A percentile compares a stretch with the other conserved stretches of the same genome.
Conservation (phyloP, 2,888 invertebrate genomes). For the Acrobasis consociella region DNA sequence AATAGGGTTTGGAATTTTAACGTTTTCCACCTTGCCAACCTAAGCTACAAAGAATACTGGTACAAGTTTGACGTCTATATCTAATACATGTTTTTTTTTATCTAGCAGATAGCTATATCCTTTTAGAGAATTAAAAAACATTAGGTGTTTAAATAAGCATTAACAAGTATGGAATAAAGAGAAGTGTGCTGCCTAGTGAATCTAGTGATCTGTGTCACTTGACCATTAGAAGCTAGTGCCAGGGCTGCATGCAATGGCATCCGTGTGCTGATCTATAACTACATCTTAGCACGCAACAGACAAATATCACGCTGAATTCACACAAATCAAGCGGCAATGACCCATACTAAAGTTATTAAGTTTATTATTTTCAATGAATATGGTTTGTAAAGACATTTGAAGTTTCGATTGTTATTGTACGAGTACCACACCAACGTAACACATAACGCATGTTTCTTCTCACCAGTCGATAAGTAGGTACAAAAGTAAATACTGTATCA, state of each 20-base stretch:
- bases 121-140: slow-evolving; percentile 5
- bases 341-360: slow-evolving; percentile 4
- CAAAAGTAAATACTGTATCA: slow-evolving; percentile 1
- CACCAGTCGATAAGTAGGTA: not conserved
- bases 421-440: not conserved
- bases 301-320: slow-evolving; percentile 17
- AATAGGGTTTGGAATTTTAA: no score
- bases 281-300: slow-evolving; percentile 20
- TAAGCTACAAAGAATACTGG: no score
- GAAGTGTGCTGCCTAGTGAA: slow-evolving; percentile 40
- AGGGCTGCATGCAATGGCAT: slow-evolving; percentile 51
- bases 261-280: slow-evolving; percentile 37
- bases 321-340: slow-evolving; percentile 12
- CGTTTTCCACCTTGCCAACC: no score
- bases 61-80: no score
- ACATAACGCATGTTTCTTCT: not conserved
- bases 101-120: not conserved
- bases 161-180: slow-evolving; percentile 26
- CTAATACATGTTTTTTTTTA: no score
- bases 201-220: slow-evolving; percentile 56
- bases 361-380: slow-evolving; percentile 1
- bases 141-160: slow-evolving; percentile 22
- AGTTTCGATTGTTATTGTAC: not conserved
- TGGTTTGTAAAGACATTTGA: not conserved
- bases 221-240: slow-evolving; percentile 55